Base-by-base conservation (phyloP, 2,888 invertebrate genomes). In the Dioctria linearis region DNA sequence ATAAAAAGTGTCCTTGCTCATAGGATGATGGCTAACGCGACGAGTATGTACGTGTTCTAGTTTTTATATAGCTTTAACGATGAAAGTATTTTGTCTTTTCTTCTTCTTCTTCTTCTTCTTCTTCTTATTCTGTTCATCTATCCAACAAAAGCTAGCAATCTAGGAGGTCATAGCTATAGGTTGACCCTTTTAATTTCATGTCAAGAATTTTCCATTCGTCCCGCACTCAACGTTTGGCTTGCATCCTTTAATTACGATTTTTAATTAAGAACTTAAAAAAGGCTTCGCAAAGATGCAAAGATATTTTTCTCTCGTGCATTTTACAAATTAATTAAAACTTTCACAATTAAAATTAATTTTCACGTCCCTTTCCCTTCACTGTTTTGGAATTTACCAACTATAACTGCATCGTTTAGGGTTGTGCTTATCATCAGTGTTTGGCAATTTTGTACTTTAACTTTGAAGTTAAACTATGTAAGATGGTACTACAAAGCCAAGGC, bases 341-440 rank as follows among this genome's bases (percentile, higher is more conserved):
- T 73, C 42, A 73, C 73, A 73, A 73, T 73, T 73, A 73, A 73
- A 73, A 73, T 73, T 73, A 73, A 73, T 73, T 73, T 73, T 73
- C 73, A 57, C 40, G 73, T 59, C 42, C 73, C 42, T 73, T 6
- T 39, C 25, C 61, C 37, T 39, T 39, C n/a, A n/a, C 4, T 61
- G 5, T 61, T 4, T 57, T 39, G 39, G 3, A 61, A 25, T 61
- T 61, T 61, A 61, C 37, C 4, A 61, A 25, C 61, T 61, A 25
- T 25, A 61, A 25, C 61, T 61, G 61, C 61, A 61, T 61, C 61
- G 39, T 61, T 61, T 61, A 37, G 9, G 59, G 9, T 25, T 25
- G 2, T 25, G 25, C 25, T 25, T 25, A 25, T 25, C 25, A 25
- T 25, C 25, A 25, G 25, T 25, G 25, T 25, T 25, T 25, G 25